Evolutionary conservation across 92 coral and sea anemone species (phyloP).

Genomic region (Galaxea fascicularis): DNA sequence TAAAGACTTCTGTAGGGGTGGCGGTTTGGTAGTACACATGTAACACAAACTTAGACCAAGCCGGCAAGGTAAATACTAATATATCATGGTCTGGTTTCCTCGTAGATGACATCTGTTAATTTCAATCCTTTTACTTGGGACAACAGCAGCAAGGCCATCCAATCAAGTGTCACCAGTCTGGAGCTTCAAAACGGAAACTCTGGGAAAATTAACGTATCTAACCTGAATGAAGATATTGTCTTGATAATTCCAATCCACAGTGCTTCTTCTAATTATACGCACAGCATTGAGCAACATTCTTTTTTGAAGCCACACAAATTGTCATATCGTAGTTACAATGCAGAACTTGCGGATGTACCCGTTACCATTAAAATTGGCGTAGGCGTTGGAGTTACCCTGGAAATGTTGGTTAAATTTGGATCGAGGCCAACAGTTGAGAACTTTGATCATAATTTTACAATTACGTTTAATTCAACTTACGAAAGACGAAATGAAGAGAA

Average conservation of each 20-base stretch:
- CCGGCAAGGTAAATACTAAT: background rate
- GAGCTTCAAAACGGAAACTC: constrained; percentile 19
- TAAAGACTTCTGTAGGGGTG: too few relatives aligned
- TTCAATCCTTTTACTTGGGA: constrained; percentile 52
- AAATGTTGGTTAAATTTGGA: constrained; percentile 28
- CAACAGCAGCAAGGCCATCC: constrained; percentile 31
- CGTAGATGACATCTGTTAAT: constrained; percentile 10
- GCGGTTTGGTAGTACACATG: background rate
- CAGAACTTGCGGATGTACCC: constrained; percentile 25
- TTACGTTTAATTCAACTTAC: constrained; percentile 7
- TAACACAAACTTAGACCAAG: background rate
- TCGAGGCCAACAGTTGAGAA: constrained; percentile 22
- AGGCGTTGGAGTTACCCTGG: background rate
- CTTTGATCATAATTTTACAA: constrained; percentile 22
- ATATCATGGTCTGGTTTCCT: background rate
- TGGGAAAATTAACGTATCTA: constrained; percentile 3
- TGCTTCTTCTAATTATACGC: background rate
- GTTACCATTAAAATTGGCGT: constrained; percentile 12
- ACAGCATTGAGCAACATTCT: constrained; percentile 15
- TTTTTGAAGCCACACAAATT: constrained; percentile 36
- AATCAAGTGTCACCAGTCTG: constrained; percentile 33
- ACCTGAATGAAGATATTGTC: constrained; percentile 14
- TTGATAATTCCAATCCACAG: constrained; percentile 20
- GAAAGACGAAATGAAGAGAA: background rate
- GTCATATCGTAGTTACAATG: constrained; percentile 18